Evolutionary conservation across 2,797 vertebrate genomes (phyloP), one percentile per base, ranked within the genome.

Genomic region (Xyrichtys novacula): DNA sequence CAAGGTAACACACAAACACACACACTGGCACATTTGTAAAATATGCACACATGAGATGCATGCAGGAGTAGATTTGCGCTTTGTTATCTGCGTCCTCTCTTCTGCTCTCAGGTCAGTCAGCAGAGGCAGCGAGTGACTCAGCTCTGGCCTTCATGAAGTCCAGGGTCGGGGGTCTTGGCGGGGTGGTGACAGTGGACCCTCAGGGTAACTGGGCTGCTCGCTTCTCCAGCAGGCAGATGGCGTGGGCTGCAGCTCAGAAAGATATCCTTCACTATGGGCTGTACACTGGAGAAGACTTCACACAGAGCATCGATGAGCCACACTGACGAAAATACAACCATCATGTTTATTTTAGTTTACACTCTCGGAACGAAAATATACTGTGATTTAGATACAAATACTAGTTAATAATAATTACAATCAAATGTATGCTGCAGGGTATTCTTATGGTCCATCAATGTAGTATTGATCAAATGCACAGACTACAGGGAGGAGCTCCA

Each of bases 141-240:
- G 94, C 92, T 0, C 71, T 99, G 83, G 87, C 90, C 56, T 93
- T 94, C 75, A 97, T 99, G 97, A 94, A 94, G 92, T 93, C 94
- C 19, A 93, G 95, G 67, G 92, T 96, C 26, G 84, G 73, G 5
- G 95, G 95, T 1, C 52, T 94, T 36, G 97, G 95, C 0, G 98
- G 97, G 19, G 90, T 96, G 70, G 94, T 99, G 82, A 91, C 96
- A 6, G 88, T 97, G 63, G 95, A 86, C 91, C 94, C 71, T 23
- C 85, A 87, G 40, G 98, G 98, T 22, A 85, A 87, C 38, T 99
- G 97, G 97, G 91, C 94, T 1, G 95, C 94, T 22, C 93, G 92
- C 28, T 98, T 96, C 89, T 95, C 87, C 84, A 96, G 93, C 23
- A 38, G 23, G n/a, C 92, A 95, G 65, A 99, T 99, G 98, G 55